phyloP scores from a whole-genome alignment of 1,140 invertebrate genomes.

The Camponotus vicinus region DNA sequence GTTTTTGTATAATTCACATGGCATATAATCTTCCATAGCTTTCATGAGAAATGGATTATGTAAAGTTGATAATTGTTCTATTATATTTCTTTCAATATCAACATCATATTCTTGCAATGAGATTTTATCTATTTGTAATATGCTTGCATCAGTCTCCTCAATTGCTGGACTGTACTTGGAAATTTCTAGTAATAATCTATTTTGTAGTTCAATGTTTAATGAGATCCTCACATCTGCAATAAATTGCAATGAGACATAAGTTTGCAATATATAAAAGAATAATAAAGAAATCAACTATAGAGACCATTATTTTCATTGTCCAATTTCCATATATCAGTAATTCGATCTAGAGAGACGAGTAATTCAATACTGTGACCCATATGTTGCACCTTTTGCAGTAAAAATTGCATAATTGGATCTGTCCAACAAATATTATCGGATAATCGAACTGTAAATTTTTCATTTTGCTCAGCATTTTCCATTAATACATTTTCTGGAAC shows the following conservation, averaged over 20 bases:
- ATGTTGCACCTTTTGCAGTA: constrained; percentile 81
- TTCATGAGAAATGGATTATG: constrained; percentile 84
- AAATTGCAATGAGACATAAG: constrained; percentile 40
- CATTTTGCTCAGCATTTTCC: constrained; percentile 70
- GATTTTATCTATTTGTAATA: constrained; percentile 59
- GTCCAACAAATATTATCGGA: constrained; percentile 71
- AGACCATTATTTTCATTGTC: constrained; percentile 45
- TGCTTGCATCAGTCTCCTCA: constrained; percentile 65
- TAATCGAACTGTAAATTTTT: constrained; percentile 78
- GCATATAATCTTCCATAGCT: constrained; percentile 82
- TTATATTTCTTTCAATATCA: constrained; percentile 77
- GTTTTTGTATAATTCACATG: constrained; percentile 59
- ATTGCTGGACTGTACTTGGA: constrained; percentile 72
- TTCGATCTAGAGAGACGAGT: constrained; percentile 81
- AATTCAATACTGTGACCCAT: constrained; percentile 84
- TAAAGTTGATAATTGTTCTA: constrained; percentile 78
- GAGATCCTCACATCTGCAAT: constrained; percentile 75
- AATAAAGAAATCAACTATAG: background rate
- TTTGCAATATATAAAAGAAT: constrained; percentile 21
- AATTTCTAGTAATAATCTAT: constrained; percentile 77
- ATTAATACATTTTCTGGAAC: constrained; percentile 51
- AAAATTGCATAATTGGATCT: constrained; percentile 82
- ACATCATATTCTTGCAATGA: constrained; percentile 50
- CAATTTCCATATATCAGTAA: constrained; percentile 82
- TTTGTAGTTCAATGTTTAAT: constrained; percentile 80